Conservation (phyloP, 2,888 invertebrate genomes). For the Eupithecia inturbata region DNA sequence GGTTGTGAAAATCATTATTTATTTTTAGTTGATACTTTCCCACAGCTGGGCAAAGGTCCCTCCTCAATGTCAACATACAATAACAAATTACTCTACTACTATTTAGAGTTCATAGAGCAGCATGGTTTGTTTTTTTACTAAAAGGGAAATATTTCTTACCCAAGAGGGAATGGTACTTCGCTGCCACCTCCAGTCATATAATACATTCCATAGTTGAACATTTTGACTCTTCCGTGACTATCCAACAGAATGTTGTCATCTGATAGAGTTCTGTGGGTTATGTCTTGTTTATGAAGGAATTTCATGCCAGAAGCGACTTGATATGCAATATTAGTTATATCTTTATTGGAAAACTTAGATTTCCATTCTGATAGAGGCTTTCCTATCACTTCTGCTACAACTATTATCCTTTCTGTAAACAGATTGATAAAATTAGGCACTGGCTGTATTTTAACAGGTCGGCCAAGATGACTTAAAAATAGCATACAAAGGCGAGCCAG, state of each 20-base stretch:
- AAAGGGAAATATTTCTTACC: constrained; percentile 78
- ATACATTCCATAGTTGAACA: constrained; percentile 97
- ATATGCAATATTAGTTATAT: constrained; percentile 86
- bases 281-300: constrained; percentile 88
- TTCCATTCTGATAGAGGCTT: constrained; percentile 85
- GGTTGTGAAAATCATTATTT: background rate
- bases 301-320: constrained; percentile 89
- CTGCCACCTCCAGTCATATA: constrained; percentile 94
- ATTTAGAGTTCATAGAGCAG: too few species aligned
- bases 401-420: constrained; percentile 89
- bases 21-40: too few species aligned
- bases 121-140: too few species aligned
- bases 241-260: constrained; percentile 93
- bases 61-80: background rate
- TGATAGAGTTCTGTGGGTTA: constrained; percentile 92
- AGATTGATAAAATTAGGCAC: background rate
- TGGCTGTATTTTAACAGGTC: background rate
- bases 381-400: constrained; percentile 92
- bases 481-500: background rate
- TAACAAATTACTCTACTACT: too few species aligned
- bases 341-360: constrained; percentile 69
- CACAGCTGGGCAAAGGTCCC: background rate
- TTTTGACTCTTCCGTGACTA: constrained; percentile 88
- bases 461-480: background rate
- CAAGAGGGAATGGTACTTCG: constrained; percentile 95